Base-by-base conservation (phyloP, 1,140 invertebrate species). In the Dolichoris vasculosae region DNA sequence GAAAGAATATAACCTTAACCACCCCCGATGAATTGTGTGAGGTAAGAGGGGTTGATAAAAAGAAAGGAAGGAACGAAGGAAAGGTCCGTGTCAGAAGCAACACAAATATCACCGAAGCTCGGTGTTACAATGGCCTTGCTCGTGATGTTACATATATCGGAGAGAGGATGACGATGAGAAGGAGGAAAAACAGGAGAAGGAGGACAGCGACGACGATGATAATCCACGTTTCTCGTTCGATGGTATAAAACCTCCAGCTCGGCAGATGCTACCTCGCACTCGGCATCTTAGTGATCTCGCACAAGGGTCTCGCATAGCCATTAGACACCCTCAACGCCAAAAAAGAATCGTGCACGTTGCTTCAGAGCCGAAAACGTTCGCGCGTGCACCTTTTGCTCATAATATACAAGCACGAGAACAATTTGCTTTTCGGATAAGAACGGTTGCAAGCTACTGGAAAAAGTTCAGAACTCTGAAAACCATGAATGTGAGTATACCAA, bases 101-200 rank as follows among this genome's bases (percentile, higher is more conserved):
- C 69, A 83, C 88, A 73, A 86, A 86, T 86, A 87, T 87, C 81
- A 86, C 87, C 88, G 20, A 73, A 73, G 69, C 48, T 88, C 82
- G 88, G 84, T 91, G 91, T 88, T 88, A 90, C 89, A 92, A 92
- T 89, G 90, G 88, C 91, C 91, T 92, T 92, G 91, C 91, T 92
- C 91, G 90, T 90, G 87, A 91, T 92, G 91, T 92, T 92, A 90
- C 91, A 92, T 91, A 91, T 91, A 90, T 90, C 88, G 90, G 89
- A 32, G 48, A 48, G 78, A 55, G 63, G 38, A 59, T 55, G 76
- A 73, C n/a, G 64, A 80, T 46, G 55, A 81, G 43, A 43, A 64
- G 40, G 67, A 76, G 38, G 51, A 78, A 59, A 67, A 78, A 23
- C 30, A 82, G 30, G 26, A 40, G 35, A 2, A 40, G 46, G 3